A percentile compares a stretch with the other conserved stretches of the same genome.
phyloP scores from a whole-genome alignment of 2,888 invertebrate genomes.

The Geotrupes spiniger region DNA sequence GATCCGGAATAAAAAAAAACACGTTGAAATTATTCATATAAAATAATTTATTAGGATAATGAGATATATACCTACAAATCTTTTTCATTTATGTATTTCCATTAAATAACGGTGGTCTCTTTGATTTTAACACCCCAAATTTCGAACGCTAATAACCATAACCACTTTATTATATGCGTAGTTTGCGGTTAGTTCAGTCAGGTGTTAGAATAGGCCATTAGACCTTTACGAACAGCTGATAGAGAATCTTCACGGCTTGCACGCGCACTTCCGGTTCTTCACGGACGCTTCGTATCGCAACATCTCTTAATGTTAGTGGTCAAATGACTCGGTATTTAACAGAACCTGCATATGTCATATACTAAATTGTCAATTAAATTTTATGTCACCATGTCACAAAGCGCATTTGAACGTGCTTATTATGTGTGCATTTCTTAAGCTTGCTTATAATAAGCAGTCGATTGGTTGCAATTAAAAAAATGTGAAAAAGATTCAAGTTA shows the following conservation, averaged over 20 bases:
- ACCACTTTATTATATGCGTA: neutral
- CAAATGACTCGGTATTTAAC: conserved; percentile 37
- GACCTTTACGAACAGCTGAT: conserved; percentile 27
- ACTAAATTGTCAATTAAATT: neutral
- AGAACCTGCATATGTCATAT: conserved; percentile 2
- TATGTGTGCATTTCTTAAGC: too few species aligned
- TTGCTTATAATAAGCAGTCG: too few species aligned
- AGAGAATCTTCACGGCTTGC: conserved; percentile 31
- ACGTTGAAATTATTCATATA: too few species aligned
- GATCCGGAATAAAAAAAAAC: too few species aligned
- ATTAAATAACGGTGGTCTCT: too few species aligned
- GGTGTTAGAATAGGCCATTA: conserved; percentile 28
- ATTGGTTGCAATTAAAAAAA: too few species aligned
- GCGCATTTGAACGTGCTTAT: too few species aligned
- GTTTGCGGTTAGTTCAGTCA: conserved; percentile 25
- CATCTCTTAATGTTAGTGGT: conserved; percentile 42
- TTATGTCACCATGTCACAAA: neutral
- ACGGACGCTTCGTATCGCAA: conserved; percentile 36
- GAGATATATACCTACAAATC: too few species aligned
- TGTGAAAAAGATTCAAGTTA: too few species aligned
- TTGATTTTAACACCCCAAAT: too few species aligned
- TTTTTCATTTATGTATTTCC: too few species aligned
- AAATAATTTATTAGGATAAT: too few species aligned
- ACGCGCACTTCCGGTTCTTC: conserved; percentile 28
- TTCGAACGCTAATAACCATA: conserved; percentile 10